A percentile compares a stretch with the other conserved stretches of the same genome.
phyloP scores from a whole-genome alignment of 64 coral and sea anemone genomes.

The Platygyra sinensis region DNA sequence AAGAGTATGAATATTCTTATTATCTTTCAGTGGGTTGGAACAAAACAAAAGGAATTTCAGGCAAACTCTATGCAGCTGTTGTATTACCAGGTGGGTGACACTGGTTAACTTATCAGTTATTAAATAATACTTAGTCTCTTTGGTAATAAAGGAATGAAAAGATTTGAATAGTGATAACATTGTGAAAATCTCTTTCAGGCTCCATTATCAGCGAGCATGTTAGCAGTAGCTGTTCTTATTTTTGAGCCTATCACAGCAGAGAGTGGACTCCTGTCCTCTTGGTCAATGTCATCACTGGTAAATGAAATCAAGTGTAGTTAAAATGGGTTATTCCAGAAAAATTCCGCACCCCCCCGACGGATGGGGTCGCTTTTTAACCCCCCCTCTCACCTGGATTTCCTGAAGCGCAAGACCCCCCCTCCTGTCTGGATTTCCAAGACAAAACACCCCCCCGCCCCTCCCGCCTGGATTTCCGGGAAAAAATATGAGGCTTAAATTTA shows the following conservation, averaged over 20 bases:
- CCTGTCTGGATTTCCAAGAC: no score
- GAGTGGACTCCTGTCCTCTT: conserved; percentile 77
- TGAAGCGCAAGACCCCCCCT: no score
- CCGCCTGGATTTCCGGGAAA: no score
- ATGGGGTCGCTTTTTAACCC: no score
- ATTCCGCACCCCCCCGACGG: no score
- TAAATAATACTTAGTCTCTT: no score
- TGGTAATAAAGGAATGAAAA: no score
- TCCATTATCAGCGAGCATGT: conserved; percentile 79
- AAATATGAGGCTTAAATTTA: no score
- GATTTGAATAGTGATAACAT: no score
- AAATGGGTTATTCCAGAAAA: no score
- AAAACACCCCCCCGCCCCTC: no score
- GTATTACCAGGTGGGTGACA: conserved; percentile 80
- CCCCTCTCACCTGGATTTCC: no score
- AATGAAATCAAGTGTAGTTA: neutral
- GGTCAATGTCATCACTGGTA: conserved; percentile 74
- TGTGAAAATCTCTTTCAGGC: conserved; percentile 53
- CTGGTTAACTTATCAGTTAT: neutral
- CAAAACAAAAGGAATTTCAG: conserved; percentile 95
- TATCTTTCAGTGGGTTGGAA: conserved; percentile 89
- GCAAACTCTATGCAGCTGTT: conserved; percentile 94
- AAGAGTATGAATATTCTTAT: neutral
- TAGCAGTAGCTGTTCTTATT: conserved; percentile 77
- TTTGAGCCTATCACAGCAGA: conserved; percentile 82